Base-by-base conservation (phyloP, 1,140 invertebrate species). In the Trichonephila clavipes region DNA sequence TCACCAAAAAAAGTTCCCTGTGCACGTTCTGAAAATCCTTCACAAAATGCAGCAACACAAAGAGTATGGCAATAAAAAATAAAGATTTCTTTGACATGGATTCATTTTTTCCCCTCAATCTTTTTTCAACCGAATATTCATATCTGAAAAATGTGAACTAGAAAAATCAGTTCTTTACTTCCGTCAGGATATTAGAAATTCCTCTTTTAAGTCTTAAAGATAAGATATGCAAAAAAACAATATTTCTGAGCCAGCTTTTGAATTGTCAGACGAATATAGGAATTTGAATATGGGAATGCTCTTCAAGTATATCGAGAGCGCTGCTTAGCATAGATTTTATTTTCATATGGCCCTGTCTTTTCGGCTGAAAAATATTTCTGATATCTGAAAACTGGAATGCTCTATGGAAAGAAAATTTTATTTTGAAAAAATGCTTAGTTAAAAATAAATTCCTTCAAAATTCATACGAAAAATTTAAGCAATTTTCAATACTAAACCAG, bases 121-220 rank as follows among this genome's bases (percentile, higher is more conserved):
- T 24, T 69, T 12, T 14, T 28, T 28, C 21, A n/a, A 24, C 12
- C 3, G 66, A 69, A 69, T 69, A 69, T 34, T 77, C 72, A 77
- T 77, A 77, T 77, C 28, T 77, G 10, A 16, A 28, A 34, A 77
- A 51, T 51, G 51, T 51, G 51, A 12, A 51, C 51, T 34, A 28
- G 72, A 77, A 40, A 69, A 77, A 77, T 77, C 72, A 77, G 16
- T 34, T 19, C 24, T 69, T 77, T 34, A 6, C 28, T 77, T 34
- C 34, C 24, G 28, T 34, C 21, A 10, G 4, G 72, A 77, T 77
- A 77, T 77, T 77, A 34, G 28, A 77, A 77, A 77, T 77, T 77
- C 72, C 34, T 77, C 28, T 77, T 40, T 77, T 77, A 77, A 34
- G 7, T 77, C 34, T 77, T 77, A 77, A 77, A 77, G 72, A 77